Conservation (phyloP, 2,113 vertebrate genomes). For the Piaya cayana region DNA sequence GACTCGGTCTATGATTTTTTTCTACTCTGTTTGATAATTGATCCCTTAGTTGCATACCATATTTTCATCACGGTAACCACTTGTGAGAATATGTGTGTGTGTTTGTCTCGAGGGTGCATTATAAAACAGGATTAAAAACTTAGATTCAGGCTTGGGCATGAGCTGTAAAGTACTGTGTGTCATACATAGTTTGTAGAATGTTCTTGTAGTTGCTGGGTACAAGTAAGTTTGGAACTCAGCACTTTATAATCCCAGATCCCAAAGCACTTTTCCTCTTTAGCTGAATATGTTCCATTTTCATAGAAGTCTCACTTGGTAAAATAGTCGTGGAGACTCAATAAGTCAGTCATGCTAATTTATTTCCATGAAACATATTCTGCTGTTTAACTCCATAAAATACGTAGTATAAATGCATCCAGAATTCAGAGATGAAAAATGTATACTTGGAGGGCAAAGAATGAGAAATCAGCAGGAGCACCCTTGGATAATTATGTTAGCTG, state of each 20-base stretch:
- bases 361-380: background rate
- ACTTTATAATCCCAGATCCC: background rate
- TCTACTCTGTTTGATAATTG: background rate
- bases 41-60: background rate
- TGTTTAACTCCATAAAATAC: background rate
- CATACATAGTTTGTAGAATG: background rate
- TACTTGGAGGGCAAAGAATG: background rate
- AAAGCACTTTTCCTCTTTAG: background rate
- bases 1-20: background rate
- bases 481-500: conserved; percentile 11
- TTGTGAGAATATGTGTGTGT: background rate
- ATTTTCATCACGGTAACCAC: background rate
- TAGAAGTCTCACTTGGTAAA: background rate
- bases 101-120: background rate
- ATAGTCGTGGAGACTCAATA: background rate
- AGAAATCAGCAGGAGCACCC: background rate
- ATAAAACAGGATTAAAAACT: background rate
- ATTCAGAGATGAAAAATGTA: conserved; percentile 8
- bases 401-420: background rate
- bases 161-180: background rate
- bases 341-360: conserved; percentile 5
- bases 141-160: background rate
- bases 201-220: background rate
- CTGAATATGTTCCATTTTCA: background rate
- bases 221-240: background rate